phyloP scores from a whole-genome alignment of 1,140 invertebrate genomes.

The Telenomus remus region DNA sequence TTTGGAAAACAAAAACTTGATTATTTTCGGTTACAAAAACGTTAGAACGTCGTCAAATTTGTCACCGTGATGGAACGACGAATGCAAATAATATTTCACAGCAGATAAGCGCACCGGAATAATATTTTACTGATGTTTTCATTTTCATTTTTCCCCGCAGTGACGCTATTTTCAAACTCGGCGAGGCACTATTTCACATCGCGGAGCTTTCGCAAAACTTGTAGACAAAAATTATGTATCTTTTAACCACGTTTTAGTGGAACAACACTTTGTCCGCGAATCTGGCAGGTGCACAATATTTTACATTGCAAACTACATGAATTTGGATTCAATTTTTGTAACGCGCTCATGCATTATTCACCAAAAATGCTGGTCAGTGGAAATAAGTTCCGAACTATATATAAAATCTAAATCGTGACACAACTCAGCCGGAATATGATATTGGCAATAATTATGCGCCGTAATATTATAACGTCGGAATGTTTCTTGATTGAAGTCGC shows the following conservation, averaged over 20 bases:
- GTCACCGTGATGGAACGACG: conserved; percentile 10
- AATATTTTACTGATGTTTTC: conserved; percentile 10
- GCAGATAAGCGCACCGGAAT: conserved; percentile 3
- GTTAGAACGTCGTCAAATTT: conserved; percentile 9
- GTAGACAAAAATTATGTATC: neutral
- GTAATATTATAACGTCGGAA: neutral
- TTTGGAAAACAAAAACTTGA: neutral
- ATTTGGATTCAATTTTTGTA: too few species aligned
- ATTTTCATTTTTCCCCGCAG: conserved; percentile 5
- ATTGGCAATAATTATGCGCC: conserved; percentile 3
- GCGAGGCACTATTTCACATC: neutral
- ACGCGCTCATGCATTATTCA: too few species aligned
- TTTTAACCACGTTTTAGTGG: neutral
- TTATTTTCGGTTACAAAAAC: conserved; percentile 3
- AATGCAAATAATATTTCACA: conserved; percentile 20
- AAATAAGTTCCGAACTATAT: too few species aligned
- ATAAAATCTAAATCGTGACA: too few species aligned
- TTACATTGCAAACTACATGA: neutral
- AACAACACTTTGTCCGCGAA: neutral
- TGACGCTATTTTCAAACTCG: conserved; percentile 1
- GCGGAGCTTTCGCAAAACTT: conserved; percentile 1
- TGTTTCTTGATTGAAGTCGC: conserved; percentile 1
- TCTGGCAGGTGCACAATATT: neutral
- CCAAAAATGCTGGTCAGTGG: neutral
- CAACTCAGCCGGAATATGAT: conserved; percentile 1